phyloP scores from a whole-genome alignment of 2,113 vertebrate genomes.

The Lagopus muta region DNA sequence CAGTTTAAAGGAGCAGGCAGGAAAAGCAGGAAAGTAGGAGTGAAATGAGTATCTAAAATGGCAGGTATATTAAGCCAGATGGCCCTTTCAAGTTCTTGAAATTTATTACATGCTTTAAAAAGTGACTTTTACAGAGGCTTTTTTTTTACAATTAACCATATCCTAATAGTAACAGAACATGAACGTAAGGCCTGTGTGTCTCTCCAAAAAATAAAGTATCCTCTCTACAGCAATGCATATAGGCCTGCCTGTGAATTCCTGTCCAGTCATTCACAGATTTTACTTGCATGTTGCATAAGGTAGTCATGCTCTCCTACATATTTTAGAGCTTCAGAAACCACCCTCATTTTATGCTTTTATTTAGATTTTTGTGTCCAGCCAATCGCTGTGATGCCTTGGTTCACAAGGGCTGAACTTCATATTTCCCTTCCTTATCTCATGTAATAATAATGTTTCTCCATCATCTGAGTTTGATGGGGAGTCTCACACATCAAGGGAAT shows the following conservation, averaged over 20 bases:
- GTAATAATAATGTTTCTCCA: background rate
- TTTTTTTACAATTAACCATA: conserved; percentile 23
- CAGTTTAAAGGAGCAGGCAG: background rate
- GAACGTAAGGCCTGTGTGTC: background rate
- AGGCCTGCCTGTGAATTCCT: background rate
- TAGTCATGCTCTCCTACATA: background rate
- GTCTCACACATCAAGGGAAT: background rate
- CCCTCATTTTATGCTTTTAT: background rate
- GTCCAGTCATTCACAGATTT: background rate
- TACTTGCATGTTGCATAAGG: background rate
- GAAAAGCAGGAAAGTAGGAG: background rate
- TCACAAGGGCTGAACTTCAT: background rate
- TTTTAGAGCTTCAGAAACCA: background rate
- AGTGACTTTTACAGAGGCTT: background rate
- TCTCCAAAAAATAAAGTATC: background rate
- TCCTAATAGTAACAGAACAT: background rate
- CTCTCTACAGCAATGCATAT: background rate
- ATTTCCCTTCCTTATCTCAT: background rate
- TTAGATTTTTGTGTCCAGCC: background rate
- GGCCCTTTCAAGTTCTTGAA: conserved; percentile 44
- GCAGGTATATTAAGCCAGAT: conserved; percentile 13
- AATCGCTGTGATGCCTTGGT: background rate
- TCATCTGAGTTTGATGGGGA: background rate
- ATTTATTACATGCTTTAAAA: conserved; percentile 22
- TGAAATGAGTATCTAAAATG: conserved; percentile 8